Conservation (phyloP, 2,113 vertebrate genomes). For the Cranoglanis bouderius region DNA sequence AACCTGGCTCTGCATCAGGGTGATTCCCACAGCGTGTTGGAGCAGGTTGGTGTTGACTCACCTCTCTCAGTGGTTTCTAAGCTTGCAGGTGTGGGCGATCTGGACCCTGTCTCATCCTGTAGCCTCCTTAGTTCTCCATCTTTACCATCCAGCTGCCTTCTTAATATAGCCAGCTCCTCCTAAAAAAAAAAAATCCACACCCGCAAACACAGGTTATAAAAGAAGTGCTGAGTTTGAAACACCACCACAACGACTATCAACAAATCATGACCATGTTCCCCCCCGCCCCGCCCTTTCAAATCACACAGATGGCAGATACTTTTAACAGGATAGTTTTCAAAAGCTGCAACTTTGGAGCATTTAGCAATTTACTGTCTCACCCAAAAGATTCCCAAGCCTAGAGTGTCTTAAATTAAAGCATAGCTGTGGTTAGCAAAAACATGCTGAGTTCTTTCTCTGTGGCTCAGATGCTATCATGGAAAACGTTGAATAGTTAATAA, state of each 20-base stretch:
- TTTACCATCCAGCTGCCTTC: constrained; percentile 86
- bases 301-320: background rate
- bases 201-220: constrained; percentile 1
- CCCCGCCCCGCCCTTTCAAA: background rate
- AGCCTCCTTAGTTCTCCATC: constrained; percentile 82
- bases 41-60: constrained; percentile 56
- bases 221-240: background rate
- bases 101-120: constrained; percentile 82
- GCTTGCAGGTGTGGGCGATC: constrained; percentile 68
- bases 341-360: background rate
- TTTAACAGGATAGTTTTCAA: background rate
- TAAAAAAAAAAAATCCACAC: constrained; percentile 63
- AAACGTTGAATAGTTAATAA: background rate
- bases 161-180: constrained; percentile 87
- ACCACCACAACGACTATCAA: background rate
- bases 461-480: background rate
- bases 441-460: background rate
- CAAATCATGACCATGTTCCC: background rate
- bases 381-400: background rate
- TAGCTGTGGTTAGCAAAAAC: constrained; percentile 21
- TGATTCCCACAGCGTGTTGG: constrained; percentile 18
- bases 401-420: constrained; percentile 1
- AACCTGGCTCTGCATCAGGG: background rate
- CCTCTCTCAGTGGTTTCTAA: constrained; percentile 82
- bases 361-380: background rate